Conservation (phyloP, 2,113 vertebrate genomes). For the Garra rufa region DNA sequence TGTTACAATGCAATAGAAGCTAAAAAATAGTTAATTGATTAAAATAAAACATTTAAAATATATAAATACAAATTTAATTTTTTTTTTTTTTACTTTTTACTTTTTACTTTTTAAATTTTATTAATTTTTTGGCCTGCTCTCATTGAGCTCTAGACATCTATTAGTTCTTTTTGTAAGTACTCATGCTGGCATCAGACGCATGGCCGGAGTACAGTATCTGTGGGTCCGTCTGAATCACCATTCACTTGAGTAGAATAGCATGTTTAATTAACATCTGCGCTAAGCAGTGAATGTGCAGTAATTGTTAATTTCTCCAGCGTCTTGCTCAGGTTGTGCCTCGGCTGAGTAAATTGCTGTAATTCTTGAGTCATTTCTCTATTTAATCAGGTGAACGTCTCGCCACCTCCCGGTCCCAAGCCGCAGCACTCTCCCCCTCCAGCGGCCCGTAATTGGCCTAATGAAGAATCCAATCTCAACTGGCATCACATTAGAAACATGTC, state of each 20-base stretch:
- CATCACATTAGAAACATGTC: conserved; percentile 42
- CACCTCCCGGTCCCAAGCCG: conserved; percentile 24
- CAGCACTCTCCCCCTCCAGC: background rate
- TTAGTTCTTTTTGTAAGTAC: background rate
- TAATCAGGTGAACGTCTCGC: conserved; percentile 42
- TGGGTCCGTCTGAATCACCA: background rate
- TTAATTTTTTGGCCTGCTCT: background rate
- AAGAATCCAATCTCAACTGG: conserved; percentile 43
- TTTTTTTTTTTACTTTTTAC: too few species aligned
- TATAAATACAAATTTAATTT: background rate
- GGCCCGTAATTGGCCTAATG: conserved; percentile 47
- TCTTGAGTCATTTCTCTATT: conserved; percentile 50
- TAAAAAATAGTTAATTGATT: background rate
- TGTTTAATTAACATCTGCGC: conserved; percentile 43
- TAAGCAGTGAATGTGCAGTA: conserved; percentile 43
- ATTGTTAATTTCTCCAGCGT: conserved; percentile 49
- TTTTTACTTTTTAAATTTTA: too few species aligned
- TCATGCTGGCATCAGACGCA: background rate
- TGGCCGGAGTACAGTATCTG: background rate
- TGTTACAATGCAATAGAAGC: too few species aligned
- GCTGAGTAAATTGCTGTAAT: conserved; percentile 49
- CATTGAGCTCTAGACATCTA: background rate
- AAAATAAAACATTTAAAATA: background rate
- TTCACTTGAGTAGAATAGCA: conserved; percentile 17
- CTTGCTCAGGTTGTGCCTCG: conserved; percentile 37